Evolutionary conservation across 1,140 invertebrate genomes (phyloP), one percentile per base, ranked within the genome.

Genomic region (Euura saliciscinereae): DNA sequence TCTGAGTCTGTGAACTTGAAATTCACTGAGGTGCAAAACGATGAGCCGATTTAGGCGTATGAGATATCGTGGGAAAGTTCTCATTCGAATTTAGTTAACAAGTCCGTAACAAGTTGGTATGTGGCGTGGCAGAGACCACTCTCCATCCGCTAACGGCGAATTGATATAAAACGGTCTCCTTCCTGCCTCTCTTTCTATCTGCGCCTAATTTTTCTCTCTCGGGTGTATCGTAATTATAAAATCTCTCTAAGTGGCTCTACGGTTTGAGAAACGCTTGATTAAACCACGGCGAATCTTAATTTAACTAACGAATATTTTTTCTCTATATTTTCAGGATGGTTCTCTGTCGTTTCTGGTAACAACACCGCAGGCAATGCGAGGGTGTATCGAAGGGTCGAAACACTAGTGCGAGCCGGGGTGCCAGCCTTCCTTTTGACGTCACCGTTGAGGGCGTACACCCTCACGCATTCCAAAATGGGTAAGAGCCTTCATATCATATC

Each of bases 381-480:
- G 65, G 84, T 87, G 68, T 86, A 87, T 76, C 82, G 85, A 77
- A 82, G 83, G 77, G 78, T 87, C 42, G 86, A 88, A 73, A 83
- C 84, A 75, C 78, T 88, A 71, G 86, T 88, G 69, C 80, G 85
- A 78, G 85, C 84, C 46, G 84, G 86, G 45, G 84, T 87, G 65
- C 84, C 86, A 66, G 84, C 83, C 45, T 88, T 88, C 76, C 82
- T 88, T 43, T 75, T 88, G 51, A 85, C 85, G 43, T 79, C 84
- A n/a, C 85, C 86, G 68, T 79, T 88, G 45, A 80, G 86, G 59
- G 85, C 84, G 4, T 86, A 88, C 72, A 87, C 85, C 10, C 79
- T 87, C 6, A 87, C 86, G 67, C 86, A 87, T 71, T 86, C 86
- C 6, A 87, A 87, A 84, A 87, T 87, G 86, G 86, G 86, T 87